Conservation (phyloP, 2,113 vertebrate genomes). For the Festucalex cinctus region DNA sequence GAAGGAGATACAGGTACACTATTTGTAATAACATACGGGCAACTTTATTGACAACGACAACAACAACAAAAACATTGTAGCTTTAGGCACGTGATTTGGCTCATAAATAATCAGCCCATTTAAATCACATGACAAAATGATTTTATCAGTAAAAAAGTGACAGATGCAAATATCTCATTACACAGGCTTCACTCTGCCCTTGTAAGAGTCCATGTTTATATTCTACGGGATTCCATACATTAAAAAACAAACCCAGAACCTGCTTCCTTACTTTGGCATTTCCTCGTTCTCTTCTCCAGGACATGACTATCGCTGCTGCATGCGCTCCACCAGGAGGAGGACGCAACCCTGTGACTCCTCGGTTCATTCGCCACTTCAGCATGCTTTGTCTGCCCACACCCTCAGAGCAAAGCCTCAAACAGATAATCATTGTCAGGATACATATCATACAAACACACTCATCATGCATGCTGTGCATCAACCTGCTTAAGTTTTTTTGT, state of each 20-base stretch:
- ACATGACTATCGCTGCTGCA: slow-evolving; percentile 78
- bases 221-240: too few species aligned
- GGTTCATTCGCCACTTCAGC: slow-evolving; percentile 82
- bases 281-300: slow-evolving; percentile 49
- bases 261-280: not conserved
- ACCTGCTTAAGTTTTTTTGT: not conserved
- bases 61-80: too few species aligned
- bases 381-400: slow-evolving; percentile 80
- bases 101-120: too few species aligned
- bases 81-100: too few species aligned
- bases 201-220: too few species aligned
- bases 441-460: not conserved
- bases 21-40: not conserved
- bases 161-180: too few species aligned
- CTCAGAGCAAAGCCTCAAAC: slow-evolving; percentile 81
- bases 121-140: too few species aligned
- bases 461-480: not conserved
- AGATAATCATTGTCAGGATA: slow-evolving; percentile 80
- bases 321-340: slow-evolving; percentile 83
- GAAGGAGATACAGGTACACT: slow-evolving; percentile 80
- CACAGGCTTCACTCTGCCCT: too few species aligned
- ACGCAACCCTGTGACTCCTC: slow-evolving; percentile 80
- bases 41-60: too few species aligned
- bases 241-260: not conserved
- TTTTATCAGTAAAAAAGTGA: too few species aligned